Evolutionary conservation across 2,113 vertebrate genomes (phyloP).

Genomic region (Plotosus lineatus): DNA sequence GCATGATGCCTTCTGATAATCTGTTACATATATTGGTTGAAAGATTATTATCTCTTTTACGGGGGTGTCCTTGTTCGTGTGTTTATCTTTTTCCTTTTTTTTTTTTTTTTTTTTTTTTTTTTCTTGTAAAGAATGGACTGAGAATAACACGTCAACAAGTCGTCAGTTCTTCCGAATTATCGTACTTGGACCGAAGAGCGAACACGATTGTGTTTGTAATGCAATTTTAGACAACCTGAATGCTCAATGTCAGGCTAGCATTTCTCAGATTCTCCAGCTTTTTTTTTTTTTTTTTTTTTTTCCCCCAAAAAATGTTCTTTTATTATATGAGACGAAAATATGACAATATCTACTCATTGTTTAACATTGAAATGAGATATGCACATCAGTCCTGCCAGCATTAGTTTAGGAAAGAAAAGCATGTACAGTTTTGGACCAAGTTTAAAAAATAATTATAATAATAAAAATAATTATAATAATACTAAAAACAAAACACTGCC

Average conservation of each 20-base stretch:
- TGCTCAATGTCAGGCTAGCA: constrained; percentile 26
- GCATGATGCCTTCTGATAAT: constrained; percentile 11
- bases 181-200: background rate
- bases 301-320: background rate
- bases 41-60: background rate
- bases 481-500: constrained; percentile 19
- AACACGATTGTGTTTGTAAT: constrained; percentile 21
- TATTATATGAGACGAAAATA: background rate
- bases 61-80: too few species aligned
- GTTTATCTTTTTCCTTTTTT: too few species aligned
- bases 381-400: constrained; percentile 37
- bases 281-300: background rate
- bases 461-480: background rate
- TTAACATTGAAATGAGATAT: constrained; percentile 7
- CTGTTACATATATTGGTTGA: constrained; percentile 10
- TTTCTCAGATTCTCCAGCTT: constrained; percentile 6
- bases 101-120: background rate
- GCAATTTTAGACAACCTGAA: constrained; percentile 38
- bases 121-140: constrained; percentile 8
- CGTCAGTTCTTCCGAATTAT: background rate
- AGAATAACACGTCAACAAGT: background rate
- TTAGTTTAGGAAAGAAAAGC: constrained; percentile 21
- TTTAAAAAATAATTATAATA: background rate
- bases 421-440: constrained; percentile 18
- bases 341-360: background rate